A percentile compares a stretch with the other conserved stretches of the same genome.
Evolutionary conservation across 1,140 invertebrate genomes (phyloP).

Genomic region (Trichomalopsis sarcophagae): DNA sequence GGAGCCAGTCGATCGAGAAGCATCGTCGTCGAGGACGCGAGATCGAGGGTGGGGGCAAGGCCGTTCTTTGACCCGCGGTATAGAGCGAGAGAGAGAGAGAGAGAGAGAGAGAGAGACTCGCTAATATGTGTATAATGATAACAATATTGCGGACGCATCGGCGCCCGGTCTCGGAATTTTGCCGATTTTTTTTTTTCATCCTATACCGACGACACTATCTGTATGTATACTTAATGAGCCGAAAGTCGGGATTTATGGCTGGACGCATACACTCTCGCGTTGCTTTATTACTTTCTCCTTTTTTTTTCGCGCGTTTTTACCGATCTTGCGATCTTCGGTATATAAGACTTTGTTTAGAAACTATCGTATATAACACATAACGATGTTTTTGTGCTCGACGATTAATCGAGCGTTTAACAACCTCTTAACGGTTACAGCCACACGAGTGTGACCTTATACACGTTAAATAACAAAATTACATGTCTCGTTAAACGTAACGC

Average conservation of each 20-base stretch:
- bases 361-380: no score
- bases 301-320: background rate
- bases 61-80: constrained; percentile 71
- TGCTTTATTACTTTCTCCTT: constrained; percentile 4
- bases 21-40: constrained; percentile 55
- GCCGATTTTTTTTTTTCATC: background rate
- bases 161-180: background rate
- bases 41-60: constrained; percentile 64
- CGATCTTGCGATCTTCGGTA: no score
- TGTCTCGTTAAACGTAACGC: no score
- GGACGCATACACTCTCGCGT: background rate
- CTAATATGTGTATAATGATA: background rate
- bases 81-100: background rate
- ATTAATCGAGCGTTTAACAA: no score
- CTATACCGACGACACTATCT: background rate
- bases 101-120: background rate
- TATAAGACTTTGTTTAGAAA: background rate
- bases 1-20: constrained; percentile 44
- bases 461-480: no score
- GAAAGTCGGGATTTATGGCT: background rate
- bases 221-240: background rate
- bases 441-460: no score
- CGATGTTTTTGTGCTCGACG: no score
- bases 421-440: no score
- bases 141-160: background rate